A percentile compares a stretch with the other conserved stretches of the same genome.
Evolutionary conservation across 1,140 invertebrate genomes (phyloP).

Genomic region (Lucilia sericata): DNA sequence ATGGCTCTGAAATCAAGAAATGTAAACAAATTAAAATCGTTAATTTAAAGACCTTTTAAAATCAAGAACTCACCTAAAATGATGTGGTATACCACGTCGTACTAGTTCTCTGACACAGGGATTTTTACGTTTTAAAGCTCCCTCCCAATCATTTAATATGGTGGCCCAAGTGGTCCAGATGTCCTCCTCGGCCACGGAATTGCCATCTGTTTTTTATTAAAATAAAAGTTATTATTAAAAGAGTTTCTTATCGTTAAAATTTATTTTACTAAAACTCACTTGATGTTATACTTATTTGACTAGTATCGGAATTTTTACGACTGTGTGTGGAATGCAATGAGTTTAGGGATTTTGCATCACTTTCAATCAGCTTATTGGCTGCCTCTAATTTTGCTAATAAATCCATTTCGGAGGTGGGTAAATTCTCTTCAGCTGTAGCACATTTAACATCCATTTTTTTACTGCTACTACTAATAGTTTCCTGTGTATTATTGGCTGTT

Average conservation of each 20-base stretch:
- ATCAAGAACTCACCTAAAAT: constrained; percentile 77
- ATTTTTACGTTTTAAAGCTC: constrained; percentile 84
- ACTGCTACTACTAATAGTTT: constrained; percentile 49
- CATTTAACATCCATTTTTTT: constrained; percentile 66
- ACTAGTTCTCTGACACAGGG: constrained; percentile 91
- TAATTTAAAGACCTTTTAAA: neutral
- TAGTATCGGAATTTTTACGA: constrained; percentile 92
- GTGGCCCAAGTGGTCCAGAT: constrained; percentile 92
- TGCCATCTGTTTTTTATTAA: constrained; percentile 52
- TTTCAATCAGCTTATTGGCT: constrained; percentile 93
- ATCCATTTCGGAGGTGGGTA: constrained; percentile 77
- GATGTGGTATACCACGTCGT: constrained; percentile 94
- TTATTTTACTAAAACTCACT: constrained; percentile 69
- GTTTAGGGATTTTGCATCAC: constrained; percentile 91
- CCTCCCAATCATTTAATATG: constrained; percentile 94
- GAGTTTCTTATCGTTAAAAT: neutral
- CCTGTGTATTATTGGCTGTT: constrained; percentile 50
- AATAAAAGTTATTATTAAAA: neutral
- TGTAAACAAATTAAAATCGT: neutral
- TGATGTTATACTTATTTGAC: constrained; percentile 87
- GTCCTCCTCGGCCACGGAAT: constrained; percentile 82
- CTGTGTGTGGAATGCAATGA: constrained; percentile 88
- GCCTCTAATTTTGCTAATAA: constrained; percentile 93
- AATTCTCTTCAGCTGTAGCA: constrained; percentile 59
- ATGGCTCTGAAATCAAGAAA: constrained; percentile 72